phyloP scores from a whole-genome alignment of 2,113 vertebrate genomes.

The Ptyas mucosa region DNA sequence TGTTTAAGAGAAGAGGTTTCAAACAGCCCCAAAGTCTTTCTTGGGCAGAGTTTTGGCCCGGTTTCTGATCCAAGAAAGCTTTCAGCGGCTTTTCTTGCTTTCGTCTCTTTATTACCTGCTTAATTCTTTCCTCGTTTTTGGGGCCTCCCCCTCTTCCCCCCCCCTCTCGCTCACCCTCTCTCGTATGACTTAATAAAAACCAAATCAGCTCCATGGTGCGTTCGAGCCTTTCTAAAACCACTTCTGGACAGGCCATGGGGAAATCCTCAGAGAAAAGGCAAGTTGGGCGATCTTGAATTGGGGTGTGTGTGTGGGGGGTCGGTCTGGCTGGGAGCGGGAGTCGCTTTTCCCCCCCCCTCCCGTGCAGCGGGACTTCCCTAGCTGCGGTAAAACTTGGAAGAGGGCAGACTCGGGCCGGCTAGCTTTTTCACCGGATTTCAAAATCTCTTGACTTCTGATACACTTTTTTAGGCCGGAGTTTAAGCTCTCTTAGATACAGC shows the following conservation, averaged over 20 bases:
- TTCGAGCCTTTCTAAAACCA: conserved; percentile 9
- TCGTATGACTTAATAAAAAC: conserved; percentile 54
- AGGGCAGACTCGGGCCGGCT: neutral
- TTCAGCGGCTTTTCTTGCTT: conserved; percentile 35
- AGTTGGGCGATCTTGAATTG: neutral
- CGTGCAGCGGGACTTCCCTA: neutral
- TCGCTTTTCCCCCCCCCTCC: rapidly evolving
- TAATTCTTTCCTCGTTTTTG: conserved; percentile 48
- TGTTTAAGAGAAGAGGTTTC: conserved; percentile 2
- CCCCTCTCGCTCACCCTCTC: neutral
- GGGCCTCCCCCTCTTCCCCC: neutral
- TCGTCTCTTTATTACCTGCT: conserved; percentile 50
- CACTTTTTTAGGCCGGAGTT: neutral
- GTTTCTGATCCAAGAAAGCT: conserved; percentile 51
- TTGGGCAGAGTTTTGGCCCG: neutral
- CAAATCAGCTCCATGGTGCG: conserved; percentile 21
- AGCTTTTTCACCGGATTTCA: neutral
- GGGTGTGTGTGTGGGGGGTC: too few relatives aligned
- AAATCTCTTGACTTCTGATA: neutral
- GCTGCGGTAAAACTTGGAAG: neutral
- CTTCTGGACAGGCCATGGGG: neutral
- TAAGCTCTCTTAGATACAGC: neutral
- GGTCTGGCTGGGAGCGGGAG: neutral
- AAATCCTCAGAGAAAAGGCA: conserved; percentile 1
- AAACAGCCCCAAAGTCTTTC: conserved; percentile 6